A percentile compares a stretch with the other conserved stretches of the same genome.
These are phyloP conservation scores for Anadara kagoshimensis DNA, from an alignment of 1,140 invertebrate species.

Conservation along the genomic window DNA sequence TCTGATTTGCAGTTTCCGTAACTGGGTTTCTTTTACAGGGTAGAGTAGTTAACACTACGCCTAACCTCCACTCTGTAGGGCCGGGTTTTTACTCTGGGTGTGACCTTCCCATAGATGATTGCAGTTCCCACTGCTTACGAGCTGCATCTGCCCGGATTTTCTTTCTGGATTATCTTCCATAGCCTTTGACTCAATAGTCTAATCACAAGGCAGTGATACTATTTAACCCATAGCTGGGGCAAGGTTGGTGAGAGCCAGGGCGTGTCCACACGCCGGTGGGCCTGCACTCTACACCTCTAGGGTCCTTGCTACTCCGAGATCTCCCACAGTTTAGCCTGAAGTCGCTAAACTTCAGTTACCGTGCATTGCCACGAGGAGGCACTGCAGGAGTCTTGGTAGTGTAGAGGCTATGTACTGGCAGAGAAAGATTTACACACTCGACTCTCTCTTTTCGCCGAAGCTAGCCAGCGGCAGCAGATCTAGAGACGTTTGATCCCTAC, in stretches of 20 bases:
- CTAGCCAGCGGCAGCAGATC: not conserved
- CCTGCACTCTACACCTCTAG: constrained; percentile 7
- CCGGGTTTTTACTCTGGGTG: not conserved
- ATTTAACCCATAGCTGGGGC: constrained; percentile 8
- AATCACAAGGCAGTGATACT: constrained; percentile 3
- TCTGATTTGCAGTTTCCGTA: too few relatives aligned
- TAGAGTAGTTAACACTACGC: too few relatives aligned
- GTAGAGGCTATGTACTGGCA: constrained; percentile 11
- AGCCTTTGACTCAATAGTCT: not conserved
- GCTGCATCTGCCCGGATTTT: constrained; percentile 9
- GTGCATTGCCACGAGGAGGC: constrained; percentile 10
- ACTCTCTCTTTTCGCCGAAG: constrained; percentile 5
- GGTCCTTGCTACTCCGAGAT: constrained; percentile 5
- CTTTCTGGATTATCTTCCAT: constrained; percentile 11
- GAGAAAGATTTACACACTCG: constrained; percentile 7
- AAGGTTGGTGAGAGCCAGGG: constrained; percentile 8
- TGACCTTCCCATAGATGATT: constrained; percentile 17
- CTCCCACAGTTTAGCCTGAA: not conserved
- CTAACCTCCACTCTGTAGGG: too few relatives aligned
- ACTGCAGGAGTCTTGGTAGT: constrained; percentile 12
- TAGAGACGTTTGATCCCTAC: not conserved
- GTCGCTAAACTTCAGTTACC: not conserved
- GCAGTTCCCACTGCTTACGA: constrained; percentile 9
- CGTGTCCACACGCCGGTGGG: constrained; percentile 7
- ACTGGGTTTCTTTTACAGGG: too few relatives aligned